Conservation (phyloP, 1,140 invertebrate genomes). For the Phymorhynchus buccinoides region DNA sequence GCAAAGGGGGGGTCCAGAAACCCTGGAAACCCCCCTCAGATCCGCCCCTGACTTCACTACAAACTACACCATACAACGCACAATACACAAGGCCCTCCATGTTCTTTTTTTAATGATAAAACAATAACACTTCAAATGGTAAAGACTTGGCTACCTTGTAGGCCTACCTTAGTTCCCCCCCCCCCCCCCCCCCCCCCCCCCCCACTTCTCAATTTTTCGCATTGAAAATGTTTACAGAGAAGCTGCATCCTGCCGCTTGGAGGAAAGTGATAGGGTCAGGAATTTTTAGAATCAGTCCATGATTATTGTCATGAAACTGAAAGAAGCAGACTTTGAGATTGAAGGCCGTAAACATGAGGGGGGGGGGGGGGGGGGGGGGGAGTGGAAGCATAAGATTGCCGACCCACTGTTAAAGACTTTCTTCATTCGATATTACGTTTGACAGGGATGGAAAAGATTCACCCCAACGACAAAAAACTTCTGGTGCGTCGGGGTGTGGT, state of each 20-base stretch:
- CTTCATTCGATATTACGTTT: neutral
- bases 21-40: too few relatives aligned
- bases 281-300: too few relatives aligned
- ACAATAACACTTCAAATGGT: neutral
- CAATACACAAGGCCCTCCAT: neutral
- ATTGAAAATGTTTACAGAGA: neutral
- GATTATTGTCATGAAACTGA: neutral
- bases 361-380: too few relatives aligned
- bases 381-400: neutral
- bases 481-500: neutral
- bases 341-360: neutral
- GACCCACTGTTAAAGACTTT: neutral
- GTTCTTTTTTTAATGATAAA: neutral
- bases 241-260: too few relatives aligned
- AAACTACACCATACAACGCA: too few relatives aligned
- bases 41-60: too few relatives aligned
- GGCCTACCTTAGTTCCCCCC: neutral
- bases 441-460: constrained; percentile 6
- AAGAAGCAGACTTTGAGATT: neutral
- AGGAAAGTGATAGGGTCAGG: neutral
- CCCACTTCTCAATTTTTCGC: neutral
- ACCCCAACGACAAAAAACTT: constrained; percentile 9
- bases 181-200: neutral
- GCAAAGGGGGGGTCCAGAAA: too few relatives aligned
- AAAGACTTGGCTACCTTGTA: neutral